phyloP scores from a whole-genome alignment of 1,140 invertebrate genomes.

The Solen grandis region DNA sequence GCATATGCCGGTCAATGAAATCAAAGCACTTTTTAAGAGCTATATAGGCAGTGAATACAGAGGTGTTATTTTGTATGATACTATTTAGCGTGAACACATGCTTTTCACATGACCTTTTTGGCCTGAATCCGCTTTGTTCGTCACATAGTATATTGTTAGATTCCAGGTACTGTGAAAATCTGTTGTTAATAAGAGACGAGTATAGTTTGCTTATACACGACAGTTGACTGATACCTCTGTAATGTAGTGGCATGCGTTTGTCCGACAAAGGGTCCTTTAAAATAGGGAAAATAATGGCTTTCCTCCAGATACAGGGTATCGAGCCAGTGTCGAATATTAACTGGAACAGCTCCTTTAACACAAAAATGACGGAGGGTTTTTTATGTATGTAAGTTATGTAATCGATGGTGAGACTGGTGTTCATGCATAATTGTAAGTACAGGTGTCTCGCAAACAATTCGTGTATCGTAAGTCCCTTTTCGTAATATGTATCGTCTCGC shows the following conservation, averaged over 20 bases:
- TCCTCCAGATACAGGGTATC: slow-evolving; percentile 24
- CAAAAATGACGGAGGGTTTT: too few species aligned
- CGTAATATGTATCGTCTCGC: too few species aligned
- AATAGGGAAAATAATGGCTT: slow-evolving; percentile 44
- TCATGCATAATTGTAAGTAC: too few species aligned
- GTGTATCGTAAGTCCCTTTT: too few species aligned
- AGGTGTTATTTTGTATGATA: slow-evolving; percentile 20
- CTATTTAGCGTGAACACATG: slow-evolving; percentile 34
- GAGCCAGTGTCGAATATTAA: slow-evolving; percentile 9
- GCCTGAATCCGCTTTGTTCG: slow-evolving; percentile 36
- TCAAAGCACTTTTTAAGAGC: slow-evolving; percentile 16
- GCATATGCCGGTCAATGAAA: slow-evolving; percentile 10
- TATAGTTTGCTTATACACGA: slow-evolving; percentile 34
- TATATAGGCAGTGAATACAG: slow-evolving; percentile 16
- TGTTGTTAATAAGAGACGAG: slow-evolving; percentile 33
- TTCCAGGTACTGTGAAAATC: slow-evolving; percentile 26
- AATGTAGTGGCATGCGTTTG: too few species aligned
- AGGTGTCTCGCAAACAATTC: too few species aligned
- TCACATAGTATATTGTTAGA: slow-evolving; percentile 25
- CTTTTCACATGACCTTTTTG: slow-evolving; percentile 33
- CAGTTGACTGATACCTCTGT: slow-evolving; percentile 38
- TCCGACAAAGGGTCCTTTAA: neutral
- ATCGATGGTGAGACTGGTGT: too few species aligned
- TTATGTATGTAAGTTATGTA: too few species aligned
- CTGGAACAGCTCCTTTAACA: slow-evolving; percentile 13